Conservation (phyloP, 2,113 vertebrate genomes). For the Patagioenas fasciata region DNA sequence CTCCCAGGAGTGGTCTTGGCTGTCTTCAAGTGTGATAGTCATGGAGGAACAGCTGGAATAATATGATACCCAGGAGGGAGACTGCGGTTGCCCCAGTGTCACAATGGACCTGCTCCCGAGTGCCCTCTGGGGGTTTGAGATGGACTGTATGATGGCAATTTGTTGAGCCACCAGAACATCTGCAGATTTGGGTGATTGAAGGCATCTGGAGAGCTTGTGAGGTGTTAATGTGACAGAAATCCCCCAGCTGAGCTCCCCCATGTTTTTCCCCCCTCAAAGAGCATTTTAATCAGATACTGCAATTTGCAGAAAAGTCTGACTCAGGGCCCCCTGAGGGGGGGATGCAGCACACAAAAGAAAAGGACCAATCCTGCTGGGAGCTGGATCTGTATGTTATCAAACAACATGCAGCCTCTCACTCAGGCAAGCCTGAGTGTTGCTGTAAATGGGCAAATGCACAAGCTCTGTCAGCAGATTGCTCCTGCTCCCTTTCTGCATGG, state of each 20-base stretch:
- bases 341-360: background rate
- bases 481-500: background rate
- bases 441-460: background rate
- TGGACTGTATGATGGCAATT: background rate
- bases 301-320: background rate
- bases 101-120: background rate
- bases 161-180: background rate
- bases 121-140: background rate
- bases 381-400: background rate
- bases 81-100: background rate
- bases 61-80: background rate
- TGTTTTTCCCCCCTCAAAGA: background rate
- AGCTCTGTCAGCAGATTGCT: background rate
- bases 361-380: background rate
- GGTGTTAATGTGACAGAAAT: background rate
- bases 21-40: background rate
- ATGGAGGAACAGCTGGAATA: background rate
- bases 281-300: background rate
- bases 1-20: background rate
- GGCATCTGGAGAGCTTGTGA: constrained; percentile 11
- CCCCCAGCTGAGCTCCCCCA: background rate
- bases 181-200: background rate
- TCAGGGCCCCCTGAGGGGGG: background rate
- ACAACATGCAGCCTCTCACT: background rate
- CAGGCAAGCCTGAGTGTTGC: fast-evolving